Evolutionary conservation across 2,888 invertebrate species (phyloP).

Genomic region (Yponomeuta cagnagella): DNA sequence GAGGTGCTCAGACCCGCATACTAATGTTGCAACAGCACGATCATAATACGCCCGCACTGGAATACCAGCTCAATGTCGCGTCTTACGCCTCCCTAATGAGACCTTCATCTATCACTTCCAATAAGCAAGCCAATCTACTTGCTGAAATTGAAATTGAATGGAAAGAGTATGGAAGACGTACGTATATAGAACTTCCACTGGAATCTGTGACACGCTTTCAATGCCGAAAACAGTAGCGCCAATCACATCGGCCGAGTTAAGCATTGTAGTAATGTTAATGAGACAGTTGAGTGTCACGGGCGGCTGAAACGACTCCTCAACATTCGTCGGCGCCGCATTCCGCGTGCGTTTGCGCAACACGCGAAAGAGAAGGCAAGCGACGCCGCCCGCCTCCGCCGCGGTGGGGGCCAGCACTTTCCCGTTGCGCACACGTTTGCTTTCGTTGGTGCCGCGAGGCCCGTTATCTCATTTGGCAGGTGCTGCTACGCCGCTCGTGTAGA

Average conservation of each 20-base stretch:
- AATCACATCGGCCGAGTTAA: constrained; percentile 1
- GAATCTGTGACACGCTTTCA: constrained; percentile 20
- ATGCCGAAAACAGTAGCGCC: constrained; percentile 34
- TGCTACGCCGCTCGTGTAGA: constrained; percentile 48
- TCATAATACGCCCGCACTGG: constrained; percentile 4
- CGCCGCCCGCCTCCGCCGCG: constrained; percentile 26
- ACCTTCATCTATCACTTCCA: constrained; percentile 7
- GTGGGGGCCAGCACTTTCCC: constrained; percentile 60
- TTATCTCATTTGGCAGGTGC: constrained; percentile 73
- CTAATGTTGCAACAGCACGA: constrained; percentile 41
- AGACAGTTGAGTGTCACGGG: constrained; percentile 36
- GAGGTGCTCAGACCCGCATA: constrained; percentile 38
- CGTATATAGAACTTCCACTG: neutral
- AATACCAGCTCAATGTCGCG: neutral
- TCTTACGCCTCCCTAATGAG: neutral
- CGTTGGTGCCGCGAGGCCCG: constrained; percentile 59
- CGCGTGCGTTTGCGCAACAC: constrained; percentile 61
- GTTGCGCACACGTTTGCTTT: constrained; percentile 67
- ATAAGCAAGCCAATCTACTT: neutral
- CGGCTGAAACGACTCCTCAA: constrained; percentile 24
- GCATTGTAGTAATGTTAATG: constrained; percentile 38
- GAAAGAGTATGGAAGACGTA: neutral
- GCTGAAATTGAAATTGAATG: neutral
- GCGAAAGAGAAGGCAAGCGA: constrained; percentile 52
- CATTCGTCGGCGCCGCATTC: constrained; percentile 19